Percentiles rank a stretch among this genome's conserved stretches.
Evolutionary conservation across 2,888 invertebrate species (phyloP).

Genomic region (Brachyopa scutellaris): DNA sequence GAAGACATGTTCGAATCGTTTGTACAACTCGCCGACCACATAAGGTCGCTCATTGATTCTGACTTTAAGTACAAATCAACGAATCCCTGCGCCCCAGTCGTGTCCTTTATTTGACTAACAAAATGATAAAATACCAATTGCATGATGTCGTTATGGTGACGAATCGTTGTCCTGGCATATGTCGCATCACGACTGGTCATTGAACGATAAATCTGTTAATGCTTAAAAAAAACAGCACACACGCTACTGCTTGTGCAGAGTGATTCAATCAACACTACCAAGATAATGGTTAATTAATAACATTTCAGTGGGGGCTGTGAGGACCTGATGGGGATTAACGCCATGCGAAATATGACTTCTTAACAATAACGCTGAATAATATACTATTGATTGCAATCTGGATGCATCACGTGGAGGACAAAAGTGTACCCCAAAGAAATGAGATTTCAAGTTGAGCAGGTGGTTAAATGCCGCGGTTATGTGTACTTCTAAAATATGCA

Average conservation of each 20-base stretch:
- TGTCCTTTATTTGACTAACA: no score
- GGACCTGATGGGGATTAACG: not conserved
- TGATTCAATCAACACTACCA: conserved; percentile 50
- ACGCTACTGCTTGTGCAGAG: conserved; percentile 18
- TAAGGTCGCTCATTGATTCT: no score
- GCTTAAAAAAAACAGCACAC: conserved; percentile 5
- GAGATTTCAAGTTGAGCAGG: no score
- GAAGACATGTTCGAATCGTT: no score
- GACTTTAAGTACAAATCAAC: no score
- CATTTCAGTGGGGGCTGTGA: conserved; percentile 19
- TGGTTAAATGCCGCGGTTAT: no score
- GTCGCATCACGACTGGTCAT: conserved; percentile 42
- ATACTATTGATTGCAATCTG: conserved; percentile 42
- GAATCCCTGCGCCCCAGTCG: no score
- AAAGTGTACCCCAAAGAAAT: no score
- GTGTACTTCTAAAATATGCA: no score
- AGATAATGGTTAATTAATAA: conserved; percentile 65
- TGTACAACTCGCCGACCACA: no score
- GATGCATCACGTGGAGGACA: no score
- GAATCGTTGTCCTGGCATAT: conserved; percentile 46
- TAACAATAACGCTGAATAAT: conserved; percentile 41
- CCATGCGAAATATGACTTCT: conserved; percentile 4
- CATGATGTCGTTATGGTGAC: conserved; percentile 46
- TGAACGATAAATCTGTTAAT: conserved; percentile 47
- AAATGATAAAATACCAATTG: conserved; percentile 52